Percentiles rank a stretch among this genome's conserved stretches.
Evolutionary conservation across 2,113 vertebrate genomes (phyloP).

Genomic region (Gracilinanus agilis): DNA sequence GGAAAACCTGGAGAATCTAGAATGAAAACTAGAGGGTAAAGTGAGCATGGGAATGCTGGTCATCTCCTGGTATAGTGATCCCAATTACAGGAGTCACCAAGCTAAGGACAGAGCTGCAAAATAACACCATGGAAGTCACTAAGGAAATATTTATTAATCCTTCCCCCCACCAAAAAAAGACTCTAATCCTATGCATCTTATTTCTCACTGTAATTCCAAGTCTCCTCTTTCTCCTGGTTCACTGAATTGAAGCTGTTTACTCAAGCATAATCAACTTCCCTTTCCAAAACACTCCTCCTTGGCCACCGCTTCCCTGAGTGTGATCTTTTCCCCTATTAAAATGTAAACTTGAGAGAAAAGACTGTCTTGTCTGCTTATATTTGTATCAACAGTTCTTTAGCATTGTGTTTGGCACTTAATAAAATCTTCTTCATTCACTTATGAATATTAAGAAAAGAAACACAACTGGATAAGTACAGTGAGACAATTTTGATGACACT

Average conservation of each 20-base stretch:
- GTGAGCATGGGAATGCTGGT: neutral
- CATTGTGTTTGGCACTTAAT: neutral
- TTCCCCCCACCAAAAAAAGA: neutral
- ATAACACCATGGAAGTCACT: neutral
- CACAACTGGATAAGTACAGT: neutral
- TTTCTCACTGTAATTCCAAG: neutral
- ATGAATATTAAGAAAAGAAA: neutral
- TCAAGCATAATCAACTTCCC: neutral
- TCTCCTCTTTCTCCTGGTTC: neutral
- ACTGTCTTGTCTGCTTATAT: neutral
- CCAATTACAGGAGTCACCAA: neutral
- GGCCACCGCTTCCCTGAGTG: neutral
- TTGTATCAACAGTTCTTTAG: neutral
- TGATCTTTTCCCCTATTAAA: neutral
- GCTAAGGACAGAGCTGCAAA: neutral
- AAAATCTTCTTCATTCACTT: neutral
- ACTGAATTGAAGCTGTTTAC: neutral
- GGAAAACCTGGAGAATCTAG: neutral
- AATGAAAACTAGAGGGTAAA: neutral
- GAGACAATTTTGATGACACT: neutral
- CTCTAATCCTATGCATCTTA: neutral
- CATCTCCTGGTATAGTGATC: neutral
- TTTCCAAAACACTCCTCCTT: neutral
- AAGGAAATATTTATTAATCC: neutral
- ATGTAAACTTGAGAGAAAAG: neutral